Evolutionary conservation across 2,113 vertebrate genomes (phyloP).

Genomic region (Pogonocichla stellata): DNA sequence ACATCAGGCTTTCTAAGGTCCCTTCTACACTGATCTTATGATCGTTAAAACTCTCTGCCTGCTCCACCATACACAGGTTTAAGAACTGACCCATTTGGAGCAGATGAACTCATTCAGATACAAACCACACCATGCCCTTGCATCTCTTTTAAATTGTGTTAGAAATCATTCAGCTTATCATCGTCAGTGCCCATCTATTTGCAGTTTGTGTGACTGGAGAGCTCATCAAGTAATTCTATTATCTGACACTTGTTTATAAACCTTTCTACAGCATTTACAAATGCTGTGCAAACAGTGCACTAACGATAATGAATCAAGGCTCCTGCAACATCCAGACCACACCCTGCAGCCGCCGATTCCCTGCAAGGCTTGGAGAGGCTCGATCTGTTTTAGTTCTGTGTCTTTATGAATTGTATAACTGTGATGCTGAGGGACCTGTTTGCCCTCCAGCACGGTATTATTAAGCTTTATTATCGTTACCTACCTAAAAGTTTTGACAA

Average conservation of each 20-base stretch:
- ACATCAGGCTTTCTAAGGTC: background rate
- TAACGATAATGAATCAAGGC: background rate
- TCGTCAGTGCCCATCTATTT: background rate
- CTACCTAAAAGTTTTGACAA: background rate
- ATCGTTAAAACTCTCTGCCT: background rate
- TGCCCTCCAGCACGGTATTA: background rate
- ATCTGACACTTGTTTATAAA: slow-evolving; percentile 44
- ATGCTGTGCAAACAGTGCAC: background rate
- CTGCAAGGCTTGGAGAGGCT: background rate
- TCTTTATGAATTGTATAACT: background rate
- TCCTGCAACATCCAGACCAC: background rate
- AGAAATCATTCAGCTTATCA: background rate
- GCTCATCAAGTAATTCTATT: background rate
- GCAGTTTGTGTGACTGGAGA: slow-evolving; percentile 3
- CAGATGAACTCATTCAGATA: background rate
- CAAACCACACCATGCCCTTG: background rate
- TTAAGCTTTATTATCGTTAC: background rate
- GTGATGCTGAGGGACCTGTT: background rate
- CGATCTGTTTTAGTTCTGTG: background rate
- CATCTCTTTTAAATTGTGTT: background rate
- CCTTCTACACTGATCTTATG: background rate
- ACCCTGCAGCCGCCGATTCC: background rate
- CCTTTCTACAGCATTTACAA: background rate
- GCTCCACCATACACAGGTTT: background rate
- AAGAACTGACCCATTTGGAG: background rate